Conservation (phyloP, 2,888 invertebrate species). For the Campoletis raptor region DNA sequence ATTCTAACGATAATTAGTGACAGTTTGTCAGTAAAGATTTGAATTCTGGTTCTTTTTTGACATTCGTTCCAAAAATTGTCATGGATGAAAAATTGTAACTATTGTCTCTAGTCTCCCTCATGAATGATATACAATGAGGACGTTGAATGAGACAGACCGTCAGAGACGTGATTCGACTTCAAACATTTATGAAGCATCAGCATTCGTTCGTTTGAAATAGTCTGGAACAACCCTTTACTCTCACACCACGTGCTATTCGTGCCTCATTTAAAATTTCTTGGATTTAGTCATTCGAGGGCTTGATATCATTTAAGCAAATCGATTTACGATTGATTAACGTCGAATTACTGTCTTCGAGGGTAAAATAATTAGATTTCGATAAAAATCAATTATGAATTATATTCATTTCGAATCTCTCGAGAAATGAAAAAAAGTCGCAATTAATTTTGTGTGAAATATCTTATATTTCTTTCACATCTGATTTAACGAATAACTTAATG, state of each 20-base stretch:
- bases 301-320: conserved; percentile 17
- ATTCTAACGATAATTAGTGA: neutral
- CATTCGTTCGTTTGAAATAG: conserved; percentile 48
- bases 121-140: conserved; percentile 9
- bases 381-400: neutral
- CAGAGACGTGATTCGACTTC: conserved; percentile 64
- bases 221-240: conserved; percentile 48
- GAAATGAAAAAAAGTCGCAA: neutral
- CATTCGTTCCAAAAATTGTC: neutral
- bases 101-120: neutral
- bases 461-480: neutral
- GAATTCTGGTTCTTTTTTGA: neutral
- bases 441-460: neutral
- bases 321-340: conserved; percentile 14
- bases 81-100: neutral
- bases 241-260: neutral
- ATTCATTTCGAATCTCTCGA: neutral
- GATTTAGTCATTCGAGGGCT: conserved; percentile 23
- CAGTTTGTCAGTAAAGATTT: neutral
- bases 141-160: conserved; percentile 51
- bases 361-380: neutral
- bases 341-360: conserved; percentile 16
- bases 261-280: neutral
- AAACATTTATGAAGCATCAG: conserved; percentile 40
- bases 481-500: neutral